phyloP scores from a whole-genome alignment of 2,113 vertebrate species.

The Brienomyrus longianalis region DNA sequence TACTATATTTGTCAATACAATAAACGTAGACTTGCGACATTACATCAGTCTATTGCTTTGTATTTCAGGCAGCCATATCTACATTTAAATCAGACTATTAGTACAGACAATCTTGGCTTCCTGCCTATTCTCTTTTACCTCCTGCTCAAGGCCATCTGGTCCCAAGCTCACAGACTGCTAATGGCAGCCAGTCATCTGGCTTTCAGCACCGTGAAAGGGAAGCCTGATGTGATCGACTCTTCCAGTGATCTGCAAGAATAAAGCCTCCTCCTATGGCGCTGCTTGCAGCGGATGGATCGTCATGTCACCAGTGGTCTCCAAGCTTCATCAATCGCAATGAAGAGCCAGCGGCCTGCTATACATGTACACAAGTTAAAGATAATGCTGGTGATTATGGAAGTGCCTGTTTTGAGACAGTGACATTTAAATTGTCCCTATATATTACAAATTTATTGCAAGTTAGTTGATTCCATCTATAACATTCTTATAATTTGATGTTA shows the following conservation, averaged over 20 bases:
- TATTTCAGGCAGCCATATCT: background rate
- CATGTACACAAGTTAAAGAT: background rate
- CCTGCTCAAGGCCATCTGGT: background rate
- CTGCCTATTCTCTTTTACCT: background rate
- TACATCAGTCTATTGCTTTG: background rate
- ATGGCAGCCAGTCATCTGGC: background rate
- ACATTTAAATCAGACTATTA: background rate
- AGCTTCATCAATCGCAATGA: background rate
- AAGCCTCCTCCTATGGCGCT: background rate
- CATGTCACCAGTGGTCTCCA: background rate
- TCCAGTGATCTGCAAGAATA: background rate
- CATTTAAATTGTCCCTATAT: background rate
- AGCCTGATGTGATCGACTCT: background rate
- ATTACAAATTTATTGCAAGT: background rate
- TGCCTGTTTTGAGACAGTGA: background rate
- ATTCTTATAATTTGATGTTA: background rate
- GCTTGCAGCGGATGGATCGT: background rate
- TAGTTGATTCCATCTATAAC: background rate
- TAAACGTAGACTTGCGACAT: background rate
- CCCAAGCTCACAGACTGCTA: background rate
- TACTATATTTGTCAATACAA: background rate
- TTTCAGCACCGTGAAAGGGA: background rate
- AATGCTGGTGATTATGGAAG: background rate
- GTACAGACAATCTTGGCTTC: background rate
- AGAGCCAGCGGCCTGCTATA: background rate